Percentiles rank a stretch among this genome's conserved stretches.
Conservation (phyloP, 2,888 invertebrate species). For the Epirrhoe tristata region DNA sequence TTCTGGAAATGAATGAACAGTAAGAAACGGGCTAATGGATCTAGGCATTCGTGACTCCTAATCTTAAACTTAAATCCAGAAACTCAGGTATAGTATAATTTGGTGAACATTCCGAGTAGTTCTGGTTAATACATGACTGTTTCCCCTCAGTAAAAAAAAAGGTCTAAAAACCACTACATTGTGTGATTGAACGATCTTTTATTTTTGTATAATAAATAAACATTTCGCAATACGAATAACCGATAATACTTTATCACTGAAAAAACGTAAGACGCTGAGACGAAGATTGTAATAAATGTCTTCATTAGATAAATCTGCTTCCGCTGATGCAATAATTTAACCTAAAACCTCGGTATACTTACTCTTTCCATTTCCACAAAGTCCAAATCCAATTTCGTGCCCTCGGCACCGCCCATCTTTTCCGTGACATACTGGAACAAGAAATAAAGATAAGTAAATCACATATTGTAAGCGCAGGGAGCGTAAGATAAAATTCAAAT, state of each 20-base stretch:
- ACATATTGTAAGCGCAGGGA: conserved; percentile 12
- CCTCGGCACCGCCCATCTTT: conserved; percentile 99
- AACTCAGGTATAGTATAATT: too few species aligned
- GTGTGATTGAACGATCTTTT: background rate
- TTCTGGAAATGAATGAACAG: conserved; percentile 86
- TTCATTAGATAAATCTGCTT: conserved; percentile 30
- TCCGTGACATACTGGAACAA: conserved; percentile 98
- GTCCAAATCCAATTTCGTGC: conserved; percentile 99
- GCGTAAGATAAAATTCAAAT: conserved; percentile 4
- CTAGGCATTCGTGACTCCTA: too few species aligned
- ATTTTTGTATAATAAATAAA: background rate
- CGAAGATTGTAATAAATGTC: too few species aligned
- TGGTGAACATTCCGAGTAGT: too few species aligned
- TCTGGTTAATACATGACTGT: too few species aligned
- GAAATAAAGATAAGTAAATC: conserved; percentile 41
- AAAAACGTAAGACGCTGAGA: conserved; percentile 7
- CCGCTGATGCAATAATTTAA: conserved; percentile 24
- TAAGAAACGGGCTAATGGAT: too few species aligned
- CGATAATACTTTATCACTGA: background rate
- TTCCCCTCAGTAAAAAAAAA: background rate
- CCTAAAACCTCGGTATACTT: conserved; percentile 66
- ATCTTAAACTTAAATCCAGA: too few species aligned
- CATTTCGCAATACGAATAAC: conserved; percentile 2
- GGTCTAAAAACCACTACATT: background rate
- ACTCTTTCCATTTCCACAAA: conserved; percentile 99